Evolutionary conservation across 2,797 vertebrate genomes (phyloP), one percentile per base, ranked within the genome.

Genomic region (Mergus octosetaceus): DNA sequence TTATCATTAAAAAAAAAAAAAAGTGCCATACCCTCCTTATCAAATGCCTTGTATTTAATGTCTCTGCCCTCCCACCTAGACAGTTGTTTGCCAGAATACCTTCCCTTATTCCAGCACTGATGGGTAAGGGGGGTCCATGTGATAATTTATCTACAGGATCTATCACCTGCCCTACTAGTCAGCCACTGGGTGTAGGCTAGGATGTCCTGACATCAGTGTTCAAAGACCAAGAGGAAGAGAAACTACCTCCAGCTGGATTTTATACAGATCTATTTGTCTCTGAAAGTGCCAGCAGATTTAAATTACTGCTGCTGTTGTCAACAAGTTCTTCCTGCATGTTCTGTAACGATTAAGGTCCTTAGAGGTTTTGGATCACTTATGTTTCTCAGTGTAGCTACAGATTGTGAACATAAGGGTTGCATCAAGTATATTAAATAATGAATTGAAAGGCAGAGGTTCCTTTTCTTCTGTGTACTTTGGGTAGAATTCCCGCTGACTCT

Each of bases 391-490:
- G 72, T 93, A 72, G 86, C 84, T 89, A 39, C 93, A 96, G 86
- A 83, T 47, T 95, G 90, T 72, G 94, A 96, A 83, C 91, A 90
- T 90, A 94, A 96, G 95, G 81, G 61, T 80, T 92, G 88, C 65
- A 90, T 90, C 61, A 64, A 90, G 61, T 57, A 3, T 83, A 85
- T 89, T 90, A 95, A 96, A 89, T 94, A 92, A 95, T 85, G n/a
- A 94, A 91, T 85, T 61, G 41, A 45, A 80, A 93, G 75, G 81
- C 80, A 94, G 71, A 89, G n/a, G 68, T 93, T 93, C 60, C 70
- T 84, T 69, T 78, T 64, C 73, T 86, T 86, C 93, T 84, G 57
- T 79, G 65, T 85, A 20, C 71, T 91, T 76, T 32, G 27, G 17
- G 38, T 61, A 30, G 87, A 68, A 65, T 36, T 79, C 60, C 47